Base-by-base conservation (phyloP, 2,113 vertebrate species). In the Rhinogobius similis region DNA sequence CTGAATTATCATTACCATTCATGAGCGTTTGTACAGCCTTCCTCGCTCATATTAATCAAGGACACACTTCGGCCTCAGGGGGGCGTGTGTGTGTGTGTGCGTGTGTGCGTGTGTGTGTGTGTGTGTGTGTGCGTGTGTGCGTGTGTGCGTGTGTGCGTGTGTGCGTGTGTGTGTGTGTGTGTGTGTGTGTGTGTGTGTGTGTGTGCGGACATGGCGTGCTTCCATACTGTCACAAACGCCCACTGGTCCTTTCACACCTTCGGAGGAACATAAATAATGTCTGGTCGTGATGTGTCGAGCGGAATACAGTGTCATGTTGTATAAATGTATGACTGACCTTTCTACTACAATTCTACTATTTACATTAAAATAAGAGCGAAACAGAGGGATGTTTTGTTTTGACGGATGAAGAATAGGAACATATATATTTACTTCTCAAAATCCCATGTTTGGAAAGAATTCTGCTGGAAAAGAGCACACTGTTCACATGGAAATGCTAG, bases 171-270 rank as follows among this genome's bases (percentile, higher is more conserved):
- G 24, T 67, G 48, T 75, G 61, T 39, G 38, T 39, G 38, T 32
- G 68, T 39, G 61, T 76, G 24, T 62, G 48, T 75, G 61, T 39
- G 38, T 39, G 38, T 32, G 70, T 38, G 61, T 76, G 24, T 62
- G 59, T 76, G 24, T 67, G 48, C 75, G 61, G 62, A 63, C 64
- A 38, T 36, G 58, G 52, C 63, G 38, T 27, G 23, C 29, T 43
- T 50, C 63, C 21, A 65, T 66, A 46, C 66, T n/a, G 48, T 70
- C 39, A 79, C 41, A 76, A 32, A 38, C 63, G 75, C 81, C 68
- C 68, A 76, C 70, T 56, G 78, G 56, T 70, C 39, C 55, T 52
- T 70, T 80, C 62, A 70, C 63, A 65, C 73, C 77, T 81, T 67
- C 44, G 67, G 61, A 41, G 72, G 38, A 21, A 29, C 61, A 55